Base-by-base conservation (phyloP, 2,888 invertebrate species). In the Congeria kusceri region DNA sequence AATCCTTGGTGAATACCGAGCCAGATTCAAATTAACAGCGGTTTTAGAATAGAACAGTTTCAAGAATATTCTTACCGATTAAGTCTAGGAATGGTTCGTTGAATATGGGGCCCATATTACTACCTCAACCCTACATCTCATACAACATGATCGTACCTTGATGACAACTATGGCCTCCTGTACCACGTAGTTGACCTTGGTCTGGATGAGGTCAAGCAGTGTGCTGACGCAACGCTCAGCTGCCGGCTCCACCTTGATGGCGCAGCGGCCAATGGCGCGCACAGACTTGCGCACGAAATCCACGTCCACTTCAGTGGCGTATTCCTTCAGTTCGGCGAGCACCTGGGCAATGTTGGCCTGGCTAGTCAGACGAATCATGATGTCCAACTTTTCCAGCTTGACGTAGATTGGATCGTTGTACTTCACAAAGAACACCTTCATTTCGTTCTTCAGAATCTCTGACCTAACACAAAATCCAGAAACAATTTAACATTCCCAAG, bases 401-500 rank as follows among this genome's bases (percentile, higher is more conserved):
- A 99, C 99, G 94, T 99, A 99, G 93, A 99, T 99, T 0, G 99
- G 99, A 94, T 99, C 99, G 94, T 99, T 99, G 95, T 99, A 99
- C 93, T 99, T 99, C 47, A 99, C 99, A 94, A 99, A 99, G 95
- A 99, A 99, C 68, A 98, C 98, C 95, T 99, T 99, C 99, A 99
- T 99, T 94, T 99, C 99, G 91, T 99, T 98, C 93, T 99, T 99
- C 59, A 99, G 94, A 87, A 99, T 99, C 78, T 99, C 99, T 0
- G 99, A 98, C 57, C 99, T 93, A 72, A 2, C 13, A 53, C 20
- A 53, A 18, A 25, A 18, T 29, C 29, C 39, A 5, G 39, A 9
- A 39, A 7, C n/a, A n/a, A n/a, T n/a, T n/a, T n/a, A n/a, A n/a
- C n/a, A n/a, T n/a, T n/a, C n/a, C n/a, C n/a, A n/a, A n/a, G n/a